Conservation (phyloP, 1,140 invertebrate genomes). For the Bombus breviceps region DNA sequence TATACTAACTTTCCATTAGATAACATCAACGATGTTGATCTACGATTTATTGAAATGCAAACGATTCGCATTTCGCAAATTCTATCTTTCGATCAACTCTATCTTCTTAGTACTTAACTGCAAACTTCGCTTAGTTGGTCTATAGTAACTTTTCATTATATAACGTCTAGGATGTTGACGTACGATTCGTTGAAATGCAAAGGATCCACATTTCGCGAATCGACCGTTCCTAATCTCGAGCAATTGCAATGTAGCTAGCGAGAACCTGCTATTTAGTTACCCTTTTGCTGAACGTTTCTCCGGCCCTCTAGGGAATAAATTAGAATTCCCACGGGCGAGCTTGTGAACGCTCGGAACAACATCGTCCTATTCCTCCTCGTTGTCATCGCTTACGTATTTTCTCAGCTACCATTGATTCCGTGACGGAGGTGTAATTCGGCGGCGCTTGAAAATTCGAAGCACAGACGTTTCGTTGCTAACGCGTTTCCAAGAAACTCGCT, state of each 20-base stretch:
- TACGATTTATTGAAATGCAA: background rate
- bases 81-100: background rate
- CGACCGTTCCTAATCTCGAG: background rate
- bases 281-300: background rate
- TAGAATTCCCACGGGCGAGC: constrained; percentile 32
- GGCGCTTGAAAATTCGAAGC: constrained; percentile 63
- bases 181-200: background rate
- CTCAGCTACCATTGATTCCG: constrained; percentile 57
- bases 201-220: no score
- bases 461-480: constrained; percentile 64
- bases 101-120: background rate
- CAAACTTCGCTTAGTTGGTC: no score
- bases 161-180: no score
- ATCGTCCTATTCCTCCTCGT: background rate
- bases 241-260: background rate
- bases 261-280: background rate
- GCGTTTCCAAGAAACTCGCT: constrained; percentile 61
- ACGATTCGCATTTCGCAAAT: background rate
- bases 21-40: background rate
- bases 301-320: constrained; percentile 26
- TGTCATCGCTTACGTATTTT: constrained; percentile 60
- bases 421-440: constrained; percentile 62
- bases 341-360: constrained; percentile 13
- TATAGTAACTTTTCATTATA: no score
- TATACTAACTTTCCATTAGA: background rate